Evolutionary conservation across 2,888 invertebrate genomes (phyloP), one percentile per base, ranked within the genome.

Genomic region (Philopedon plagiatum): DNA sequence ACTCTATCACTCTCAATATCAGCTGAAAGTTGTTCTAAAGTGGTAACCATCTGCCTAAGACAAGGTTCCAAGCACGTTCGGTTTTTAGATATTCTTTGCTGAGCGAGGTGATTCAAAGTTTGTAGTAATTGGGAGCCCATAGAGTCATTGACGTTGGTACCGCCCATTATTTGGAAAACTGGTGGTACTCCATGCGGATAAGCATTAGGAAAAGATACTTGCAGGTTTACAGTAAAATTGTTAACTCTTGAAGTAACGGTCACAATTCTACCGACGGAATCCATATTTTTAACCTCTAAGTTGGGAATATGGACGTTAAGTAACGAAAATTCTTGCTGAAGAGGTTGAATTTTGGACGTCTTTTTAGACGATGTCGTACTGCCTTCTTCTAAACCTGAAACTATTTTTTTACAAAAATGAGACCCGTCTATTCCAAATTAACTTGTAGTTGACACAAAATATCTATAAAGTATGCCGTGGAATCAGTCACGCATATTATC

Each of bases 51-150:
- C 57, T 92, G 91, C 37, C 93, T 86, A 44, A 97, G 86, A 85
- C 97, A 97, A 54, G 96, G 94, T 83, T 97, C 93, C 62, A 98
- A 86, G 83, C 97, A 97, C 37, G 94, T 92, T 60, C 94, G 90
- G 61, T 95, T 95, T 83, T 94, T 94, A 76, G 91, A 92, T 0
- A 96, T 94, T 80, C 94, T 91, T 78, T 93, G 93, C 80, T 93
- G 90, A 0, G 95, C 94, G 61, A 94, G 92, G 83, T 91, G 92
- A 78, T 92, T 93, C 34, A 97, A 87, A 13, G 92, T 92, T 86
- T 95, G 96, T 57, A 95, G 86, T 61, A 97, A 87, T 83, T 93
- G 92, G 7, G 90, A 88, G 77, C 93, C 92, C 0, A 91, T 90
- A 44, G 89, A 85, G 74, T 92, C 92, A 79, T 93, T 93, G 0